Evolutionary conservation across 1,140 invertebrate genomes (phyloP).

Genomic region (Drosophila rufa): DNA sequence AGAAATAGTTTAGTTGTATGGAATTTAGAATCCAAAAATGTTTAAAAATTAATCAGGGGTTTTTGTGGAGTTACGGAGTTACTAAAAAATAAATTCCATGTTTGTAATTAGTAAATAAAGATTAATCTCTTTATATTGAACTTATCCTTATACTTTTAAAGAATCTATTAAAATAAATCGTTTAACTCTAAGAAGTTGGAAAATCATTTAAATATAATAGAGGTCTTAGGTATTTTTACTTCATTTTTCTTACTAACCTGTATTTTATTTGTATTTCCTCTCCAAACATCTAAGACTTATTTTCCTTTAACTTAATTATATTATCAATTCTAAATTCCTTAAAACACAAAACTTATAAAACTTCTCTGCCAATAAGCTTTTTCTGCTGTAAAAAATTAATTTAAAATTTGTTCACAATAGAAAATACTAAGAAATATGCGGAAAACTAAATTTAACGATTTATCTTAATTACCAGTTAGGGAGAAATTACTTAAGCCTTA

Average conservation of each 20-base stretch:
- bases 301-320: background rate
- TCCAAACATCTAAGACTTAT: background rate
- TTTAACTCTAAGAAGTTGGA: too few species aligned
- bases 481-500: background rate
- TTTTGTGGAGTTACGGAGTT: background rate
- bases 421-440: background rate
- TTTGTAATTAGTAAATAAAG: too few species aligned
- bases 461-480: background rate
- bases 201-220: too few species aligned
- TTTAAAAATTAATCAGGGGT: background rate
- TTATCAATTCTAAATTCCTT: background rate
- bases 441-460: background rate
- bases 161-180: too few species aligned
- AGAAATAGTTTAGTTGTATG: background rate
- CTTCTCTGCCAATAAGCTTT: too few species aligned
- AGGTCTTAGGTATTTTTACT: too few species aligned
- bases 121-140: too few species aligned
- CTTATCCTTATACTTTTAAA: too few species aligned
- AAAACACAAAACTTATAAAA: background rate
- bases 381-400: too few species aligned
- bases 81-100: too few species aligned
- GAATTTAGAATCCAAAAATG: background rate
- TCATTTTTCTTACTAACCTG: too few species aligned
- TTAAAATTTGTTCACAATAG: background rate
- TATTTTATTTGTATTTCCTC: background rate